Base-by-base conservation (phyloP, 2,113 vertebrate genomes). In the Salminus brasiliensis region DNA sequence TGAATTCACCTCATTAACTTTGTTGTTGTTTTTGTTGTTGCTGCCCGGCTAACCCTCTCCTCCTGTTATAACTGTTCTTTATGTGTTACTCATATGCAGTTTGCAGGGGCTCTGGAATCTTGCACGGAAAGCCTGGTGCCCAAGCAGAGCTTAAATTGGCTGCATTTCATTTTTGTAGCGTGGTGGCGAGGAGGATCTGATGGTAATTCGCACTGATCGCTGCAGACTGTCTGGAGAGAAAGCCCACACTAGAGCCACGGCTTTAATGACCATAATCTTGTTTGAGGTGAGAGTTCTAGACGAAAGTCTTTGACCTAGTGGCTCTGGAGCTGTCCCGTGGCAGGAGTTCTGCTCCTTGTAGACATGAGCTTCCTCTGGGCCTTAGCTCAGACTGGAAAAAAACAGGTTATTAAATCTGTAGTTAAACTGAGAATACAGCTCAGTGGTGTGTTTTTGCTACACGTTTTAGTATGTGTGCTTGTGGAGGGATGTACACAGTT, bases 91-190 rank as follows among this genome's bases (percentile, higher is more conserved):
- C 63, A 16, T 11, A 29, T 3, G 21, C 21, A 18, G 49, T 47
- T 78, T 16, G 12, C 29, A 23, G 5, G 32, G 53, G 21, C 53
- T 13, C 62, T 47, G 57, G 27, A 78, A 70, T 47, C 52, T 45
- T 45, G 29, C 76, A 59, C 47, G 52, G 60, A 66, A 32, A 78
- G 52, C 39, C 53, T 60, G 1, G 15, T 45, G 60, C 41, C 39
- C 53, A 32, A 47, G 11, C 55, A 27, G 45, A 43, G 30, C 53
- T 72, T 49, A 72, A 67, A 79, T 79, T 67, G 76, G 68, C 55
- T 79, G 68, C 68, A 72, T 72, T 79, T 63, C 67, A 57, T 27
- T 78, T 78, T 70, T 78, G 76, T 62, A 47, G 57, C 74, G 67
- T 5, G 52, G 74, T 30, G 27, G 69, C 66, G 25, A 27, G 32